Conservation (phyloP, 37 sponge, comb jelly and placozoan species). For the Geodia barretti region DNA sequence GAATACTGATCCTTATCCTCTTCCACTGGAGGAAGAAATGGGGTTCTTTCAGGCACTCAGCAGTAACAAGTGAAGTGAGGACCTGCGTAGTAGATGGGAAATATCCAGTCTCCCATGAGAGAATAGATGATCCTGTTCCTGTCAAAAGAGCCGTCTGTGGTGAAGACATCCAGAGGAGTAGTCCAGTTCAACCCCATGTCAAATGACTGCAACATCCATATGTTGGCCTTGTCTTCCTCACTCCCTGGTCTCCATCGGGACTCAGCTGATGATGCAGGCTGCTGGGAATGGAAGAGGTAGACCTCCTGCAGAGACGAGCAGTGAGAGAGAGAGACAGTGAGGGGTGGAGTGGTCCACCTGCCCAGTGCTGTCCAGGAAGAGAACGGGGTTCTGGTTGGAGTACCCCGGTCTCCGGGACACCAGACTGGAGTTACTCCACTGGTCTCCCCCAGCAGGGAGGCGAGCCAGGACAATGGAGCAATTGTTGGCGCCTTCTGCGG, state of each 20-base stretch:
- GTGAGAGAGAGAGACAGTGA: neutral
- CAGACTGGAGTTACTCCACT: conserved; percentile 43
- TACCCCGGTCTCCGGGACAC: conserved; percentile 60
- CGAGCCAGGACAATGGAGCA: conserved; percentile 48
- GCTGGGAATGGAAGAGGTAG: conserved; percentile 72
- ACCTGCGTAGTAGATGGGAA: conserved; percentile 76
- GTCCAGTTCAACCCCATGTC: conserved; percentile 64
- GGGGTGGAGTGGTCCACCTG: neutral
- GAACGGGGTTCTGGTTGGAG: conserved; percentile 78
- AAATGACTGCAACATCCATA: conserved; percentile 42
- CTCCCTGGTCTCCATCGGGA: too few species aligned
- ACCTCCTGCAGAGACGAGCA: conserved; percentile 1
- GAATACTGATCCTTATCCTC: conserved; percentile 24
- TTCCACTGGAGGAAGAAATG: conserved; percentile 5
- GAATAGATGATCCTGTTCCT: conserved; percentile 60
- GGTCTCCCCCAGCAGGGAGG: conserved; percentile 5
- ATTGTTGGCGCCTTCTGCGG: conserved; percentile 39
- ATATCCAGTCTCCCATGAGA: conserved; percentile 33
- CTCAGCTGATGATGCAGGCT: conserved; percentile 27
- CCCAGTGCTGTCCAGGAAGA: conserved; percentile 30
- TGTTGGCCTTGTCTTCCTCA: conserved; percentile 21
- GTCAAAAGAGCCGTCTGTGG: conserved; percentile 57
- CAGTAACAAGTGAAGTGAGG: neutral
- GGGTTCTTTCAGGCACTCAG: neutral
- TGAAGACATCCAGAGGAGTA: conserved; percentile 28